Evolutionary conservation across 2,888 invertebrate species (phyloP).

Genomic region (Pachydiplax longipennis): DNA sequence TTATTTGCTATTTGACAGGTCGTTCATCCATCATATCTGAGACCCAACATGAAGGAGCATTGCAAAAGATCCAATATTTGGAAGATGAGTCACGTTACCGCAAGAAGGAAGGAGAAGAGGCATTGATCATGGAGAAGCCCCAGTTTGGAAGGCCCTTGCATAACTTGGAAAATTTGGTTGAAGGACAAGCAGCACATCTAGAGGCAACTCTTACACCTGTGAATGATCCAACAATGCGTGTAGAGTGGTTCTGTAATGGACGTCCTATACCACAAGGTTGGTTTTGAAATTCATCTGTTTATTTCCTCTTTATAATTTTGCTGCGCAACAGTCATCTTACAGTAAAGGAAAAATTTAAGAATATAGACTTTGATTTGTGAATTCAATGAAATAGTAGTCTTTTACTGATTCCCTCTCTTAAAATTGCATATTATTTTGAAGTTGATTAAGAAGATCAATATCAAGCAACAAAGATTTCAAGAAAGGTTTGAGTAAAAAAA

Average conservation of each 20-base stretch:
- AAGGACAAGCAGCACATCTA: constrained; percentile 88
- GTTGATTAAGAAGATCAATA: not conserved
- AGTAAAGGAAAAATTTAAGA: not conserved
- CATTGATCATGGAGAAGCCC: constrained; percentile 81
- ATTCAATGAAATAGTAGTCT: too few species aligned
- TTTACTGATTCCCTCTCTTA: too few species aligned
- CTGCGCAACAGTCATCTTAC: not conserved
- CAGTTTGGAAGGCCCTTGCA: constrained; percentile 89
- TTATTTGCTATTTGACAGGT: constrained; percentile 64
- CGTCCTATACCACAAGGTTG: constrained; percentile 83
- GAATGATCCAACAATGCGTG: constrained; percentile 97
- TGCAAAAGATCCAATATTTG: constrained; percentile 91
- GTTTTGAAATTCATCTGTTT: not conserved
- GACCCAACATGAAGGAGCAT: constrained; percentile 90
- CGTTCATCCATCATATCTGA: constrained; percentile 86
- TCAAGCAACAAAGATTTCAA: too few species aligned
- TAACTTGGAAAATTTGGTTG: constrained; percentile 81
- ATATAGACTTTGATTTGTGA: too few species aligned
- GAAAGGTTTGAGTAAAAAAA: too few species aligned
- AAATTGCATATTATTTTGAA: too few species aligned
- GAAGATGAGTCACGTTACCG: constrained; percentile 84
- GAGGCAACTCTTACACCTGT: constrained; percentile 96
- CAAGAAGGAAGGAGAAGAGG: constrained; percentile 75
- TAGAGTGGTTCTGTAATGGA: constrained; percentile 98
- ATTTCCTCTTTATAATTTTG: not conserved